Evolutionary conservation across 1,140 invertebrate genomes (phyloP).

Genomic region (Oncopodura yosiiana): DNA sequence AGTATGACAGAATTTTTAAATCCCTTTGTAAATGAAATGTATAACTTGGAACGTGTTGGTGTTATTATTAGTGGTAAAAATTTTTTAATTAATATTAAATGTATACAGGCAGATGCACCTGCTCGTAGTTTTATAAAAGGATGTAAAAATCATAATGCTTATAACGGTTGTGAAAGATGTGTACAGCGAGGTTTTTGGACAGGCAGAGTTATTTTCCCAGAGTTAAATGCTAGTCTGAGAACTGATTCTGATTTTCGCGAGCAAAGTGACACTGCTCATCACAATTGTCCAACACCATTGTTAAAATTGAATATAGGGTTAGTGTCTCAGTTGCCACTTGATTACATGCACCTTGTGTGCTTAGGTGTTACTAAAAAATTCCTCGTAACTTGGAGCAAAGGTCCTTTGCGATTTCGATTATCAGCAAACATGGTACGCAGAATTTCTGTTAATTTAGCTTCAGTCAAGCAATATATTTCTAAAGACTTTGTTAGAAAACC

Average conservation of each 20-base stretch:
- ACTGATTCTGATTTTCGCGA: neutral
- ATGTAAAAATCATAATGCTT: slow-evolving; percentile 31
- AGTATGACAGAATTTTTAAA: slow-evolving; percentile 11
- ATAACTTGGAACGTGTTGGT: neutral
- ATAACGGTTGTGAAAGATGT: slow-evolving; percentile 40
- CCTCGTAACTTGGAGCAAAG: slow-evolving; percentile 36
- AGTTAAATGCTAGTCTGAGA: neutral
- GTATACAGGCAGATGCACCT: slow-evolving; percentile 24
- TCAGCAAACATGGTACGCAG: neutral
- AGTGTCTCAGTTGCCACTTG: neutral
- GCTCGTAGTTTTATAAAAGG: slow-evolving; percentile 21
- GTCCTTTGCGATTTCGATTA: slow-evolving; percentile 6
- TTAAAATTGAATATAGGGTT: neutral
- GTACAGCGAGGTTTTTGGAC: slow-evolving; percentile 31
- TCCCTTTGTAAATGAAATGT: slow-evolving; percentile 13
- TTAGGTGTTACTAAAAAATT: slow-evolving; percentile 37
- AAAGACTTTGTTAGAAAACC: slow-evolving; percentile 38
- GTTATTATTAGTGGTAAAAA: neutral
- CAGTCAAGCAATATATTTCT: slow-evolving; percentile 25
- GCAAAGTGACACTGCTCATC: neutral
- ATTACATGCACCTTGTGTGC: slow-evolving; percentile 10
- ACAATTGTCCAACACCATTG: neutral
- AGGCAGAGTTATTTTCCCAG: slow-evolving; percentile 9
- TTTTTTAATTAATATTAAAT: slow-evolving; percentile 10
- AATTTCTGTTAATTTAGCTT: slow-evolving; percentile 4